Conservation (phyloP, 2,113 vertebrate genomes). For the Misgurnus anguillicaudatus region DNA sequence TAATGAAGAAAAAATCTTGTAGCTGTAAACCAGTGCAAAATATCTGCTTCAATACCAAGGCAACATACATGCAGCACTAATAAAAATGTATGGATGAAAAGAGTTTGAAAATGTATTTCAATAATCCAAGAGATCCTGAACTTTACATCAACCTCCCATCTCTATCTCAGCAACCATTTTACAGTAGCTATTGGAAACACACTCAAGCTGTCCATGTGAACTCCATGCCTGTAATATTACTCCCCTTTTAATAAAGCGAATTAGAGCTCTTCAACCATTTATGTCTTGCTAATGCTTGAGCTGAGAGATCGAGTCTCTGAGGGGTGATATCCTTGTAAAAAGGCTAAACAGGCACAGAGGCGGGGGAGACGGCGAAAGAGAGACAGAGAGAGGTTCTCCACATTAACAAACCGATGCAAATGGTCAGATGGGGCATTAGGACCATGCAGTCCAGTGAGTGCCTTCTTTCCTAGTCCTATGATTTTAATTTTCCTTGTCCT, state of each 20-base stretch:
- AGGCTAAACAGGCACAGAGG: slow-evolving; percentile 40
- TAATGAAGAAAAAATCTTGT: no score
- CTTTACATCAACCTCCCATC: not conserved
- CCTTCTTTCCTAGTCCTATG: not conserved
- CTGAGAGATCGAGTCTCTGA: slow-evolving; percentile 54
- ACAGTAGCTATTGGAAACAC: slow-evolving; percentile 5
- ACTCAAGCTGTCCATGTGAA: slow-evolving; percentile 54
- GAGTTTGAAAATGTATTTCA: no score
- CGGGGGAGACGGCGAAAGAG: not conserved
- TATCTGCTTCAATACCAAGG: no score
- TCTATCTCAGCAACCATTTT: not conserved
- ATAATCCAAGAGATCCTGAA: no score
- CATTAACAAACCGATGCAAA: slow-evolving; percentile 10
- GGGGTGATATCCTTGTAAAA: slow-evolving; percentile 65
- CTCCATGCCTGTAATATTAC: slow-evolving; percentile 58
- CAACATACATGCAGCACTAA: no score
- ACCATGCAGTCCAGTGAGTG: not conserved
- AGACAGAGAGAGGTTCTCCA: slow-evolving; percentile 18
- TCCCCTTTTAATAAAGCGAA: slow-evolving; percentile 63
- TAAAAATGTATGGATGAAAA: no score
- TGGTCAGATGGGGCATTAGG: slow-evolving; percentile 21
- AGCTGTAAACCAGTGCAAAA: no score
- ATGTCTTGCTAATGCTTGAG: slow-evolving; percentile 66
- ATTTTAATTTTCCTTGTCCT: not conserved
- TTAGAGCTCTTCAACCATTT: slow-evolving; percentile 52